phyloP scores from a whole-genome alignment of 1,140 invertebrate genomes.

The Sinonovacula constricta region DNA sequence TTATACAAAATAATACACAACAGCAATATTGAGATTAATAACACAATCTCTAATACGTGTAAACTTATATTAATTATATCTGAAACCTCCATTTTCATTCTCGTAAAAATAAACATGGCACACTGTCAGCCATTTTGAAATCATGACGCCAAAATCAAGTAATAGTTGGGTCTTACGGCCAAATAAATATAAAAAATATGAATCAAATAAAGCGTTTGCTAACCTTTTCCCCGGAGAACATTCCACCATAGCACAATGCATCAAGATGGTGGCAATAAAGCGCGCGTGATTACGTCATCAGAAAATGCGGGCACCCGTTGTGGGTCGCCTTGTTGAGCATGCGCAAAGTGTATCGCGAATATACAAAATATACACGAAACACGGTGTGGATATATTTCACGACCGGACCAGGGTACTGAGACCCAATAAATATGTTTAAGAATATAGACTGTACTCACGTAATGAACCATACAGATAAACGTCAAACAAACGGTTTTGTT shows the following conservation, averaged over 20 bases:
- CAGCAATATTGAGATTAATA: too few species aligned
- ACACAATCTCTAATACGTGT: too few species aligned
- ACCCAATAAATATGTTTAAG: too few species aligned
- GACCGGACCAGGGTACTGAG: too few species aligned
- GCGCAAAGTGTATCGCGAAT: too few species aligned
- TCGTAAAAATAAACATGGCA: slow-evolving; percentile 3
- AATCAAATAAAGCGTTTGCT: slow-evolving; percentile 12
- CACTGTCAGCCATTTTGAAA: slow-evolving; percentile 12
- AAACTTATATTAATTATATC: too few species aligned
- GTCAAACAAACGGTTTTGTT: slow-evolving; percentile 4
- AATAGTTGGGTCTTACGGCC: slow-evolving; percentile 3
- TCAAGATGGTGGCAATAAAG: slow-evolving; percentile 4
- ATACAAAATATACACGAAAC: too few species aligned
- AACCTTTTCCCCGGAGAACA: neutral
- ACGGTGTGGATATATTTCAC: too few species aligned
- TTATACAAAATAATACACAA: too few species aligned
- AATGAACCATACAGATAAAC: slow-evolving; percentile 2
- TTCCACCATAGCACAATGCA: neutral
- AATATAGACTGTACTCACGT: neutral
- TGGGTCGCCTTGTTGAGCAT: too few species aligned
- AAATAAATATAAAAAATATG: slow-evolving; percentile 8
- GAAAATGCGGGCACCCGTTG: slow-evolving; percentile 6
- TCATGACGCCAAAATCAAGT: slow-evolving; percentile 8
- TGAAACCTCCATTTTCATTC: too few species aligned
- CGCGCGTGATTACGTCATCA: slow-evolving; percentile 5